Evolutionary conservation across 2,113 vertebrate species (phyloP).

Genomic region (Xenus cinereus): DNA sequence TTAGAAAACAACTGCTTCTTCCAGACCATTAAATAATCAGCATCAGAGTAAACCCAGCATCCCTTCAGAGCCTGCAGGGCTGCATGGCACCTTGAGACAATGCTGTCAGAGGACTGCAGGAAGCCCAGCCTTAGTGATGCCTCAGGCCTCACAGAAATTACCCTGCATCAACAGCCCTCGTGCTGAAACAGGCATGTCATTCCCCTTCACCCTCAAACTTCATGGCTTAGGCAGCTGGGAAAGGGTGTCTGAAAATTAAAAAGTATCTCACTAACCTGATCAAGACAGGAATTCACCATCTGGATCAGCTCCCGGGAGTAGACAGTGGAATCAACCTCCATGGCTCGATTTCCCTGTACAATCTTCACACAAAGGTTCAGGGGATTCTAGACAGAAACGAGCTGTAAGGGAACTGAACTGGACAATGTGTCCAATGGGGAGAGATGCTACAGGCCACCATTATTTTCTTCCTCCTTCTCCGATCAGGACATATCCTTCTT

Average conservation of each 20-base stretch:
- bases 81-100: not conserved
- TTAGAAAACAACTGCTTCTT: not conserved
- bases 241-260: not conserved
- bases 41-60: not conserved
- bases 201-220: not conserved
- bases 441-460: not conserved
- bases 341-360: constrained; percentile 94
- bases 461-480: not conserved
- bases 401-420: not conserved
- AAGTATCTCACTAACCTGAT: constrained; percentile 81
- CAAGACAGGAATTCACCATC: constrained; percentile 89
- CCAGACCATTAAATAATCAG: not conserved
- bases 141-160: not conserved
- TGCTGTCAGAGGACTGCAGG: not conserved
- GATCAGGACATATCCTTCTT: not conserved
- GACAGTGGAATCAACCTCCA: constrained; percentile 89
- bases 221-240: not conserved
- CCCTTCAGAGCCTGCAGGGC: not conserved
- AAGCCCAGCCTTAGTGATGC: not conserved
- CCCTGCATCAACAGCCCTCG: not conserved
- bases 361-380: constrained; percentile 98
- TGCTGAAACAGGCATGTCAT: not conserved
- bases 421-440: not conserved
- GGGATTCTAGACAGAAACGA: constrained; percentile 82
- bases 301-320: constrained; percentile 88